Percentiles rank a stretch among this genome's conserved stretches.
These are phyloP conservation scores for Spicauda simplicius DNA, from an alignment of 2,888 invertebrate genomes.

Conservation along the genomic window DNA sequence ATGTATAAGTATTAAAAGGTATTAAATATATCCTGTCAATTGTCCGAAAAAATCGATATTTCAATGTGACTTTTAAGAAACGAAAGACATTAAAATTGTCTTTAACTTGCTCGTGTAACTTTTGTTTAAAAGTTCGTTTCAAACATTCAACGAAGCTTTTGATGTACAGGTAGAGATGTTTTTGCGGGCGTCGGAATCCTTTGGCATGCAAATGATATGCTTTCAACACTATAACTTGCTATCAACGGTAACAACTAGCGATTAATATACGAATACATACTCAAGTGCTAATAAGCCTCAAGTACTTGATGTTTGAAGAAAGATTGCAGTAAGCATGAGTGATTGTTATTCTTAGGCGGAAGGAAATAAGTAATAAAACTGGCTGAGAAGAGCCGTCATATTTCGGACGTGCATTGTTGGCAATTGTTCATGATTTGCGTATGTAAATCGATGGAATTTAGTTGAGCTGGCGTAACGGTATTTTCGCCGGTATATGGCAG, in stretches of 20 bases:
- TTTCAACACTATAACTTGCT: constrained; percentile 1
- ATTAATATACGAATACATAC: too few species aligned
- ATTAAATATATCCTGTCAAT: too few species aligned
- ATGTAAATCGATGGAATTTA: constrained; percentile 82
- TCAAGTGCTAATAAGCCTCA: neutral
- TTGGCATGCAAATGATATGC: constrained; percentile 19
- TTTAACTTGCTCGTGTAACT: too few species aligned
- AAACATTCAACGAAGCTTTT: constrained; percentile 53
- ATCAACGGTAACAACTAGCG: neutral
- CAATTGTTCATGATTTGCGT: constrained; percentile 83
- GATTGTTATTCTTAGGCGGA: neutral
- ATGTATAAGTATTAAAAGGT: constrained; percentile 1
- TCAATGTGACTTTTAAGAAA: too few species aligned
- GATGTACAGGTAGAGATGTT: constrained; percentile 49
- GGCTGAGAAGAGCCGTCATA: constrained; percentile 47
- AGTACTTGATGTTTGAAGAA: neutral
- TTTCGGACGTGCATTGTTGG: constrained; percentile 73
- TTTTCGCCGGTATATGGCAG: constrained; percentile 79
- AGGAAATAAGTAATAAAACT: constrained; percentile 11
- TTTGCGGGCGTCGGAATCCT: constrained; percentile 12
- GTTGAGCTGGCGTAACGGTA: constrained; percentile 80
- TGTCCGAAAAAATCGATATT: too few species aligned
- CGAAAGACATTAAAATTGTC: too few species aligned
- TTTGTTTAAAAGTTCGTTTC: too few species aligned
- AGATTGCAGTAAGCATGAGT: neutral